Evolutionary conservation across 1,140 invertebrate species (phyloP), one percentile per base, ranked within the genome.

Genomic region (Scaptomyza pallida): DNA sequence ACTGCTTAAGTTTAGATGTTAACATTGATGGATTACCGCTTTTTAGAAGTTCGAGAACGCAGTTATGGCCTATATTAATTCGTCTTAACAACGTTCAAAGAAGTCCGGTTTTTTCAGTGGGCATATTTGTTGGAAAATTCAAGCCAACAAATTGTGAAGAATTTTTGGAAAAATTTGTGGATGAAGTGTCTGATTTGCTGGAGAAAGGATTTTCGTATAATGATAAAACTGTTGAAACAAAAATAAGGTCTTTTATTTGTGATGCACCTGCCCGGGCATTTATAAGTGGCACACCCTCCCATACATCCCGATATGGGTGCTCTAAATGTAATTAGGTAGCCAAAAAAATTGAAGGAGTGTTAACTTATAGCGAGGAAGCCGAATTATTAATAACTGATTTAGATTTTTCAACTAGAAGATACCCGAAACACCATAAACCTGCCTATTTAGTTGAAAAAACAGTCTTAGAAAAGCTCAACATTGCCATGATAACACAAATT

Each of bases 221-320:
- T 48, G 12, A 23, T 48, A 48, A 23, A 48, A 12, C 23, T 48
- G 19, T 48, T n/a, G 26, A 48, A 26, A 10, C 19, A 26, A 26
- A 26, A 12, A 48, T 48, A 21, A 48, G 45, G 45, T 12, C 45
- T 23, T 17, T 23, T 3, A 19, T 48, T n/a, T 48, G 45, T 19
- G 45, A 48, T 23, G 45, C 45, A 23, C 45, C 45, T n/a, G 45
- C 45, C 3, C 9, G 45, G 21, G 45, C 45, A 9, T 48, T 48
- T n/a, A 48, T 23, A n/a, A 48, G 45, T 23, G 21, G 45, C 8
- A 48, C 19, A 23, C 45, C 45, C 10, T 19, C 17, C 21, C 45
- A 48, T 13, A 48, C 45, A n/a, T 48, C 19, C 6, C 17, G 19
- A 12, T 26, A 26, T 26, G 23, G 23, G 23, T 26, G 23, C 23